A percentile compares a stretch with the other conserved stretches of the same genome.
Conservation (phyloP, 1,140 invertebrate genomes). For the Zophobas atratus region DNA sequence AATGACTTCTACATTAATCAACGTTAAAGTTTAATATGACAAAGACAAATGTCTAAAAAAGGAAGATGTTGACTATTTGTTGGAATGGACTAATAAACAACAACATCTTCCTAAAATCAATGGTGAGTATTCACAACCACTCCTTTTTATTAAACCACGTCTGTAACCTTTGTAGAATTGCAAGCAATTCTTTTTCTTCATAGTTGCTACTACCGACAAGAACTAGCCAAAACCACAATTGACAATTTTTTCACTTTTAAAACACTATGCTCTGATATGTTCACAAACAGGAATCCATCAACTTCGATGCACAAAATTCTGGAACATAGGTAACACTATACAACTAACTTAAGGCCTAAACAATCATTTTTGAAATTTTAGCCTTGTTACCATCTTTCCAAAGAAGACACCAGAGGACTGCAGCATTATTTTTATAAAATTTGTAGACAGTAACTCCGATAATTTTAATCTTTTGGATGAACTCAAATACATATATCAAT, state of each 20-base stretch:
- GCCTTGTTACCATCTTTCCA: slow-evolving; percentile 65
- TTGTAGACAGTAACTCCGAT: slow-evolving; percentile 72
- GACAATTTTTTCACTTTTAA: slow-evolving; percentile 76
- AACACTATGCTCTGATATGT: slow-evolving; percentile 76
- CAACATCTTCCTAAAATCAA: slow-evolving; percentile 73
- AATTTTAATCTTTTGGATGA: slow-evolving; percentile 72
- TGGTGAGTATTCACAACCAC: slow-evolving; percentile 57
- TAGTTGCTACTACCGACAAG: slow-evolving; percentile 75
- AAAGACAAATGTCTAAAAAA: slow-evolving; percentile 73
- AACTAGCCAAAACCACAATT: slow-evolving; percentile 75
- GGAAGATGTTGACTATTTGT: slow-evolving; percentile 71
- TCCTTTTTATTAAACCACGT: slow-evolving; percentile 4
- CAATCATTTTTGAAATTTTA: slow-evolving; percentile 36
- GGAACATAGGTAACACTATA: slow-evolving; percentile 69
- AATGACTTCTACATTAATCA: neutral
- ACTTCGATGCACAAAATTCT: slow-evolving; percentile 68
- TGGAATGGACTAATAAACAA: slow-evolving; percentile 75
- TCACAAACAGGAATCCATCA: slow-evolving; percentile 73
- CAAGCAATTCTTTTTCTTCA: slow-evolving; percentile 76
- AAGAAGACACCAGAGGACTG: slow-evolving; percentile 72
- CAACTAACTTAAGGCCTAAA: neutral
- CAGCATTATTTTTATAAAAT: slow-evolving; percentile 69
- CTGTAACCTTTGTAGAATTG: slow-evolving; percentile 68
- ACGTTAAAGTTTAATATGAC: slow-evolving; percentile 71
- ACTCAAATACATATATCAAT: slow-evolving; percentile 69